Evolutionary conservation across 1,140 invertebrate genomes (phyloP).

Genomic region (Glossosoma conforme): DNA sequence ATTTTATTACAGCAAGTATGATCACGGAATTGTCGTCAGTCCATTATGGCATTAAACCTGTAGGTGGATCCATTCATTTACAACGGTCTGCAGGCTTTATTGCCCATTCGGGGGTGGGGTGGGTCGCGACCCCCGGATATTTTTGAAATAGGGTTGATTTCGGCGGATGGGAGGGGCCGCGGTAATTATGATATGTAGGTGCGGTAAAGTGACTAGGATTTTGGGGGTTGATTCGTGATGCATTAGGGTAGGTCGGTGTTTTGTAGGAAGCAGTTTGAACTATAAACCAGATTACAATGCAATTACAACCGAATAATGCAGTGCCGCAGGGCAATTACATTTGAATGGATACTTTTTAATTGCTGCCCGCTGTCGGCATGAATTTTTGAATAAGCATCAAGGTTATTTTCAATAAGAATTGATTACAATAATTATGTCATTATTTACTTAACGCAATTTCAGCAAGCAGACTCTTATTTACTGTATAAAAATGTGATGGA

Average conservation of each 20-base stretch:
- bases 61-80: constrained; percentile 18
- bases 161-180: constrained; percentile 12
- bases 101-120: constrained; percentile 4
- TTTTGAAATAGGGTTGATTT: constrained; percentile 8
- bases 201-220: constrained; percentile 20
- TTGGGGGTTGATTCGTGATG: constrained; percentile 7
- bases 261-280: no score
- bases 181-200: constrained; percentile 30
- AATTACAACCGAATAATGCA: no score
- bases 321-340: no score
- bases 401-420: no score
- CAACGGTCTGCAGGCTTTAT: constrained; percentile 17
- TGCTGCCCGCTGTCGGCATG: no score
- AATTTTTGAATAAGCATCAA: no score
- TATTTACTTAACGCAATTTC: no score
- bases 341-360: no score
- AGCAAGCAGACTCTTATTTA: no score
- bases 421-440: no score
- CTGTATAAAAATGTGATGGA: no score
- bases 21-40: constrained; percentile 24
- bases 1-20: constrained; percentile 24
- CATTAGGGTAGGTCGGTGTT: constrained; percentile 20
- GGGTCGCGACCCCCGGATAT: constrained; percentile 22
- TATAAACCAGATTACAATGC: no score
- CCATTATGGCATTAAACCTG: constrained; percentile 19